A percentile compares a stretch with the other conserved stretches of the same genome.
Conservation (phyloP, 2,113 vertebrate genomes). For the Sorex fumeus region DNA sequence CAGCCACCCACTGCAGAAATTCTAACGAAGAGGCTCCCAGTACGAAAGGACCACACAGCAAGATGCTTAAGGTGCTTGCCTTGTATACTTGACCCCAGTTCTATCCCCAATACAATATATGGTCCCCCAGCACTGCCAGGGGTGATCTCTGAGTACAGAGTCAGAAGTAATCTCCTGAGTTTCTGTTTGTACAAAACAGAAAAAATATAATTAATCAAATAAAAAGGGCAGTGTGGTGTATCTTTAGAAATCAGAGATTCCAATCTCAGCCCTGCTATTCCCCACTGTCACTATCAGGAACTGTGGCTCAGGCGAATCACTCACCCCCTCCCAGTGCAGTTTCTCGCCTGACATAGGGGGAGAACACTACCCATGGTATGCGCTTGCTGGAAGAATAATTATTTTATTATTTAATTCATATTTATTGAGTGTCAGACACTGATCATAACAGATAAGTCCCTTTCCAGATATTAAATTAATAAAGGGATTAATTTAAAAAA, state of each 20-base stretch:
- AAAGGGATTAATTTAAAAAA: not conserved
- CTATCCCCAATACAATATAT: too few relatives aligned
- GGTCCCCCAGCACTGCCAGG: too few relatives aligned
- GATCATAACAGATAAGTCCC: not conserved
- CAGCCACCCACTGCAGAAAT: too few relatives aligned
- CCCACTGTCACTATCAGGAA: not conserved
- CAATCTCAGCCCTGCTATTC: not conserved
- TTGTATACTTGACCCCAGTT: too few relatives aligned
- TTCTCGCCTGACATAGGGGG: not conserved
- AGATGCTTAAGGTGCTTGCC: too few relatives aligned
- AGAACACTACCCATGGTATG: not conserved
- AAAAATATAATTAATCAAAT: too few relatives aligned
- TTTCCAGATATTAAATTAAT: constrained; percentile 1
- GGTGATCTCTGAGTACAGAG: too few relatives aligned
- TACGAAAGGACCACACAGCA: too few relatives aligned
- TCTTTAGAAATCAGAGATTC: constrained; percentile 15
- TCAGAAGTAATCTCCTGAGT: too few relatives aligned
- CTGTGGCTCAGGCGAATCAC: not conserved
- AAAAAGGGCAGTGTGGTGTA: not conserved
- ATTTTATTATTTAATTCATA: constrained; percentile 39
- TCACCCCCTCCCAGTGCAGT: not conserved
- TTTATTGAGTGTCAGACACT: not conserved
- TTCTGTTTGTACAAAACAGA: too few relatives aligned
- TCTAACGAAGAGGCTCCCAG: too few relatives aligned
- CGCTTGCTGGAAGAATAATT: not conserved